Evolutionary conservation across 2,888 invertebrate genomes (phyloP).

Genomic region (Sialis fuliginosa): DNA sequence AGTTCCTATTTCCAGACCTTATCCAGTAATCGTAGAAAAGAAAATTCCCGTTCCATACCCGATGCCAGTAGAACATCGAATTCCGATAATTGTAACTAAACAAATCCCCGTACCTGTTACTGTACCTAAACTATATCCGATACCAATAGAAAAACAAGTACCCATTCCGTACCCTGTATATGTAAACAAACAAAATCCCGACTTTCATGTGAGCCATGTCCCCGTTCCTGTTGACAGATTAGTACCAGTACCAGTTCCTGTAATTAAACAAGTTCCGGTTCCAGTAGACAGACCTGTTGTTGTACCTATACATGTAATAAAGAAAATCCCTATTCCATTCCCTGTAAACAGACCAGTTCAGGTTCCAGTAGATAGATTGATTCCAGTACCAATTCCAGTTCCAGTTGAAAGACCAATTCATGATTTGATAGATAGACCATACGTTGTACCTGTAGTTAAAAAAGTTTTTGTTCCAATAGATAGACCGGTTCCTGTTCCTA

Average conservation of each 20-base stretch:
- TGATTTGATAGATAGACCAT: background rate
- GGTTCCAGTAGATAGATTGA: constrained; percentile 5
- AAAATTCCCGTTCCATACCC: constrained; percentile 26
- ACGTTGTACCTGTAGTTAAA: constrained; percentile 26
- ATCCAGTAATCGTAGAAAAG: constrained; percentile 17
- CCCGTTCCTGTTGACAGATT: constrained; percentile 15
- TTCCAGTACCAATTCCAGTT: constrained; percentile 24
- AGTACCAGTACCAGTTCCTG: constrained; percentile 30
- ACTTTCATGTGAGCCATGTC: constrained; percentile 6
- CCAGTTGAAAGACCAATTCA: constrained; percentile 2
- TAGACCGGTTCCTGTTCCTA: constrained; percentile 27
- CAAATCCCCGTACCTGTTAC: constrained; percentile 38
- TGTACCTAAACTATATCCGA: constrained; percentile 23
- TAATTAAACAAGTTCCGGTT: constrained; percentile 23
- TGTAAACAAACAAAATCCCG: too few relatives aligned
- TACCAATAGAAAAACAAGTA: constrained; percentile 36
- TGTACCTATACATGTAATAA: constrained; percentile 33
- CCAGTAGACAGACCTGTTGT: constrained; percentile 25
- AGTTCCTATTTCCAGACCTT: constrained; percentile 6
- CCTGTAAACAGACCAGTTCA: constrained; percentile 20
- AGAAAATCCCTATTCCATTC: constrained; percentile 28
- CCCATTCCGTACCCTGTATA: constrained; percentile 13
- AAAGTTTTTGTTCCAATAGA: constrained; percentile 40
- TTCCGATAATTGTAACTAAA: constrained; percentile 13
- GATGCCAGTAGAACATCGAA: constrained; percentile 27